Conservation (phyloP, 2,797 vertebrate genomes). For the Oreonectes daqikongensis region DNA sequence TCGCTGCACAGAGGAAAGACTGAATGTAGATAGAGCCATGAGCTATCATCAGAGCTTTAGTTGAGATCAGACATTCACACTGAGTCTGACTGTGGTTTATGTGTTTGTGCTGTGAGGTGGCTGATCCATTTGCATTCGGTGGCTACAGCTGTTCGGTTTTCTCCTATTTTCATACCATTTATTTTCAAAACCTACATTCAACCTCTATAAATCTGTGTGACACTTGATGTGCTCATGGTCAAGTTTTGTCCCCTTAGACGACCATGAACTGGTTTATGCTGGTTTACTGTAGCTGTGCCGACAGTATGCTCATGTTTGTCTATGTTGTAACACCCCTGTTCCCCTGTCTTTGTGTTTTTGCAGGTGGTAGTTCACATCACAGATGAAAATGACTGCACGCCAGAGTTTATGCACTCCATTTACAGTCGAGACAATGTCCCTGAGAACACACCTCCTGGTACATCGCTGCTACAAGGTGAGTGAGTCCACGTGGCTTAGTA, state of each 20-base stretch:
- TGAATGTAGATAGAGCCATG: conserved; percentile 25
- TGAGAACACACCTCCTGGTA: conserved; percentile 81
- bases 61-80: conserved; percentile 30
- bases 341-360: conserved; percentile 14
- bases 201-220: neutral
- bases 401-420: conserved; percentile 87
- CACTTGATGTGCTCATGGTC: neutral
- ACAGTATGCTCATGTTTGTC: neutral
- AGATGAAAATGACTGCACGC: conserved; percentile 89
- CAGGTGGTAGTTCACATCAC: conserved; percentile 84
- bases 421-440: conserved; percentile 86
- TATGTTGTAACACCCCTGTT: neutral
- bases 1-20: conserved; percentile 24
- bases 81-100: conserved; percentile 18
- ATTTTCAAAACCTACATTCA: conserved; percentile 5
- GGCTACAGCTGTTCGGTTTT: conserved; percentile 10
- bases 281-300: neutral
- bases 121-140: conserved; percentile 26
- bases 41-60: conserved; percentile 28
- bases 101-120: conserved; percentile 3
- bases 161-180: conserved; percentile 1
- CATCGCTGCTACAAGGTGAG: conserved; percentile 85
- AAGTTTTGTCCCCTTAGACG: too few species aligned
- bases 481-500: neutral
- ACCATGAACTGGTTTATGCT: neutral